A percentile compares a stretch with the other conserved stretches of the same genome.
These are phyloP conservation scores for Lucifuga dentata DNA, from an alignment of 2,113 vertebrate genomes.

Conservation along the genomic window DNA sequence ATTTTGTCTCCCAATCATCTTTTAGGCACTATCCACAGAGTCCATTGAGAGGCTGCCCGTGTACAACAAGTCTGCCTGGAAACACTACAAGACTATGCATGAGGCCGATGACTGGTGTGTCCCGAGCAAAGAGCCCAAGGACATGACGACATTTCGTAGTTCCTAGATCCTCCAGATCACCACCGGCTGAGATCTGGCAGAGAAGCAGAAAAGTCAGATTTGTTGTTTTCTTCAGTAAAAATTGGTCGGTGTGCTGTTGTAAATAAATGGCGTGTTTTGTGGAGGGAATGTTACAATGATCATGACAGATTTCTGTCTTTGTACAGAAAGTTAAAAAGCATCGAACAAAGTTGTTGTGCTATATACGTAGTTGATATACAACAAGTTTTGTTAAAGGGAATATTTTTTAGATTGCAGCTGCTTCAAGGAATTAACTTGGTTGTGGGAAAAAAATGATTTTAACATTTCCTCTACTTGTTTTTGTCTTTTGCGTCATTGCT, in stretches of 20 bases:
- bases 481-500: constrained; percentile 1
- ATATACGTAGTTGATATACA: constrained; percentile 14
- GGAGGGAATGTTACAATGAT: neutral
- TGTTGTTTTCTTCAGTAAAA: neutral
- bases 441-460: too few species aligned
- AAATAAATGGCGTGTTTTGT: constrained; percentile 3
- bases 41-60: constrained; percentile 95
- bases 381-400: neutral
- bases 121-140: constrained; percentile 96
- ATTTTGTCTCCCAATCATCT: neutral
- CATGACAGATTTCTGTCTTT: neutral
- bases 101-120: constrained; percentile 97
- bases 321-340: constrained; percentile 7
- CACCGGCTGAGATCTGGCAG: neutral
- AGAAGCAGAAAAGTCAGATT: neutral
- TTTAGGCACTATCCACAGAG: constrained; percentile 94
- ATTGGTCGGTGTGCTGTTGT: neutral
- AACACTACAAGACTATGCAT: constrained; percentile 93
- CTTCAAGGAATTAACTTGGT: too few species aligned
- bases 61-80: constrained; percentile 97
- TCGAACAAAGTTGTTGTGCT: constrained; percentile 31
- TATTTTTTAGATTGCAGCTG: neutral
- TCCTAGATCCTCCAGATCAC: constrained; percentile 80
- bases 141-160: constrained; percentile 95
- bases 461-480: constrained; percentile 7